Base-by-base conservation (phyloP, 2,797 vertebrate genomes). In the Dendrocincla fuliginosa region DNA sequence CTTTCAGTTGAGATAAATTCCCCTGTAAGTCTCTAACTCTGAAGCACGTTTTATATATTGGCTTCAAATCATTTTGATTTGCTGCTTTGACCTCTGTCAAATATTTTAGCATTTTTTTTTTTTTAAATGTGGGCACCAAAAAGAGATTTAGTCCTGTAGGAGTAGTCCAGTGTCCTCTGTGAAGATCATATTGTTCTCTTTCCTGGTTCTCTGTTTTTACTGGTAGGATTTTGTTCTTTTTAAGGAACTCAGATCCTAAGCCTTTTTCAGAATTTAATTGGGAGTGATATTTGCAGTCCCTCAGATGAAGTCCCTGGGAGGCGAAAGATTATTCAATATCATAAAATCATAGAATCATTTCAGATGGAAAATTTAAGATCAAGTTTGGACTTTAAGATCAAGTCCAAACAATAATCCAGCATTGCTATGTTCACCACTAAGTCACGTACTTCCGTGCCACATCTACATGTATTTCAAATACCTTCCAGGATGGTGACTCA, bases 81-180 rank as follows among this genome's bases (percentile, higher is more conserved):
- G 13, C 32, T 73, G 82, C 87, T 82, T 75, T 76, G 74, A 90
- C 46, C 89, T 85, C 75, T 87, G 60, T 57, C 75, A 92, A 68
- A 64, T 92, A 85, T 92, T 89, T 92, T 55, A 84, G 8, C 46
- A 23, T 39, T 77, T 87, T 80, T 92, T 89, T 80, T 92, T 44
- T 92, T 87, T 83, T 30, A 20, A 55, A 83, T 32, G 9, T 64
- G 28, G 35, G 67, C 41, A 57, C 18, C 37, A 89, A 44, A 67
- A 87, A 42, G 27, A 77, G 53, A 50, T 77, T 60, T 61, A 87
- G n/a, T 81, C 12, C 10, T 68, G 19, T 60, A 64, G 32, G 17
- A 78, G 19, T 44, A 76, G 27, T 39, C 33, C 19, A 39, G 11
- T 71, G 33, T 60, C 67, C 19, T 76, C 23, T 64, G 19, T 68